Percentiles rank a stretch among this genome's conserved stretches.
These are phyloP conservation scores for Actinostola sp. DNA, from an alignment of 92 coral and sea anemone genomes.

Conservation along the genomic window DNA sequence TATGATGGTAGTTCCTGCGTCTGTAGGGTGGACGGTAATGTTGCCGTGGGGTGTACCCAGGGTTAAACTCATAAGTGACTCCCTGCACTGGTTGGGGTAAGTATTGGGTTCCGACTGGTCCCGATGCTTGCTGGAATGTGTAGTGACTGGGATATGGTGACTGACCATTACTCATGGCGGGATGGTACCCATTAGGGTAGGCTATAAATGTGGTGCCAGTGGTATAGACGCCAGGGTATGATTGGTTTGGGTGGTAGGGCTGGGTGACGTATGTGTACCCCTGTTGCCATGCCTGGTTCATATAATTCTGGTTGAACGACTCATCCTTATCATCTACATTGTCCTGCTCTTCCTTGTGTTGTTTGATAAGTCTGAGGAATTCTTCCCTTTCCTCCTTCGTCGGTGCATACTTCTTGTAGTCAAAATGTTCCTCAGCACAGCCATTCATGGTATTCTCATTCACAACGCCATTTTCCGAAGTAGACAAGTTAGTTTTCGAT, in stretches of 20 bases:
- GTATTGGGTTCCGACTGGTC: conserved; percentile 57
- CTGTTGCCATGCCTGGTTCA: conserved; percentile 63
- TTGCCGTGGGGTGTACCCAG: conserved; percentile 58
- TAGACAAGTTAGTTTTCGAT: conserved; percentile 68
- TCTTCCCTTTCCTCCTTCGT: conserved; percentile 73
- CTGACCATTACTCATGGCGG: conserved; percentile 58
- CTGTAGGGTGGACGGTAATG: conserved; percentile 63
- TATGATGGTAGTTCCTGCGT: conserved; percentile 61
- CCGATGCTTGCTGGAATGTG: conserved; percentile 52
- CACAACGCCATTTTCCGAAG: conserved; percentile 58
- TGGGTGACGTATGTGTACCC: conserved; percentile 60
- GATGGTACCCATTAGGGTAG: conserved; percentile 58
- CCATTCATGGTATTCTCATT: conserved; percentile 38
- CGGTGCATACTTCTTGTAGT: conserved; percentile 83
- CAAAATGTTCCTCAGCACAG: conserved; percentile 68
- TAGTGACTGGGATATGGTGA: conserved; percentile 60
- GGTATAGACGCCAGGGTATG: conserved; percentile 43
- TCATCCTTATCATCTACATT: conserved; percentile 53
- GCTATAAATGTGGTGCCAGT: conserved; percentile 58
- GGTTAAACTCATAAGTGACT: conserved; percentile 51
- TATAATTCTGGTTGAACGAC: conserved; percentile 36
- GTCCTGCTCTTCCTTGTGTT: conserved; percentile 59
- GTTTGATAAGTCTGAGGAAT: conserved; percentile 78
- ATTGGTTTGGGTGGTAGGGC: conserved; percentile 50
- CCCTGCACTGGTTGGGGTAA: conserved; percentile 60